phyloP scores from a whole-genome alignment of 2,888 invertebrate species.

The Tipula helvola region DNA sequence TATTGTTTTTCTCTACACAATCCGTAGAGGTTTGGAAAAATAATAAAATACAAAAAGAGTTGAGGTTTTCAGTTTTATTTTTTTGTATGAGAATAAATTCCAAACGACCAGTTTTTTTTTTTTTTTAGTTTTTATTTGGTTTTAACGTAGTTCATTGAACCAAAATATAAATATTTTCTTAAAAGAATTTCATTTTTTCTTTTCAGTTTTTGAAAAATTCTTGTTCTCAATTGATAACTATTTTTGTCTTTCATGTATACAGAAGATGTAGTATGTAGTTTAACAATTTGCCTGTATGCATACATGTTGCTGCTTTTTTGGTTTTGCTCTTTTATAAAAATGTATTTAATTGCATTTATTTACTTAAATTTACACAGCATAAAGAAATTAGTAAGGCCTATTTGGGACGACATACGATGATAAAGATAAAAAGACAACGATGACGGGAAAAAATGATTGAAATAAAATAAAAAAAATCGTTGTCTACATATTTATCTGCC shows the following conservation, averaged over 20 bases:
- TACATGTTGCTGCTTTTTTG: background rate
- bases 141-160: slow-evolving; percentile 7
- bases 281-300: background rate
- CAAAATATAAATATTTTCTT: slow-evolving; percentile 4
- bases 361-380: background rate
- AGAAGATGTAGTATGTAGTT: background rate
- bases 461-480: background rate
- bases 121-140: slow-evolving; percentile 5
- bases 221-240: slow-evolving; percentile 4
- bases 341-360: background rate
- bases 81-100: background rate
- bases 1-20: background rate
- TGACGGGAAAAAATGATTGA: background rate
- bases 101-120: background rate
- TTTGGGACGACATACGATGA: background rate
- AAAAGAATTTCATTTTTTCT: background rate
- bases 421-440: background rate
- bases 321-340: background rate
- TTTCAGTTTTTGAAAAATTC: background rate
- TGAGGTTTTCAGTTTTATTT: slow-evolving; percentile 5
- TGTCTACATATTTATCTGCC: background rate
- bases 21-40: background rate
- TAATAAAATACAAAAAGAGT: background rate
- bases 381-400: background rate
- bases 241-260: background rate